Evolutionary conservation across 2,797 vertebrate species (phyloP).

Genomic region (Erpetoichthys calabaricus): DNA sequence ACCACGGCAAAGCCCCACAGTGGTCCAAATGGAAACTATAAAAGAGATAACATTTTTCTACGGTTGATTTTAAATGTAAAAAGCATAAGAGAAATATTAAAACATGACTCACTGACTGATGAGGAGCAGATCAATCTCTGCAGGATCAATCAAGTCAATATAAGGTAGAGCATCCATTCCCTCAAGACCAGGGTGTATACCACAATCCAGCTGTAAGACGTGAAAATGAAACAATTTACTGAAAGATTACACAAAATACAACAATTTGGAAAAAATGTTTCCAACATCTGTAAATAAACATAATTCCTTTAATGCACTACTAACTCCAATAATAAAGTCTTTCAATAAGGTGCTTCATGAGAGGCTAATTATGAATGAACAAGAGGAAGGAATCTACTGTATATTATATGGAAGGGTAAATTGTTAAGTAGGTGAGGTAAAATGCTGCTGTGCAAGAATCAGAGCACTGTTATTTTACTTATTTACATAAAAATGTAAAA

Average conservation of each 20-base stretch:
- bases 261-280: constrained; percentile 13
- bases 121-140: constrained; percentile 85
- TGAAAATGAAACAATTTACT: background rate
- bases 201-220: constrained; percentile 69
- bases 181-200: constrained; percentile 86
- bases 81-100: background rate
- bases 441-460: too few relatives aligned
- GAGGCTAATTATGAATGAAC: background rate
- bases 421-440: too few relatives aligned
- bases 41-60: constrained; percentile 11
- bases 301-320: background rate
- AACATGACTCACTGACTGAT: constrained; percentile 80
- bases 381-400: background rate
- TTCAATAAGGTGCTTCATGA: background rate
- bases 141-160: constrained; percentile 86
- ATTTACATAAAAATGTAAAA: too few relatives aligned
- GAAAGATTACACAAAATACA: too few relatives aligned
- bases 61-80: background rate
- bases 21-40: constrained; percentile 87
- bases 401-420: too few relatives aligned
- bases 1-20: constrained; percentile 89
- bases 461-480: too few relatives aligned
- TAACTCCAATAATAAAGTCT: background rate
- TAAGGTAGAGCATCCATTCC: constrained; percentile 93
- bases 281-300: fast-evolving